Evolutionary conservation across 2,888 invertebrate genomes (phyloP), one percentile per base, ranked within the genome.

Genomic region (Callimorpha dominula): DNA sequence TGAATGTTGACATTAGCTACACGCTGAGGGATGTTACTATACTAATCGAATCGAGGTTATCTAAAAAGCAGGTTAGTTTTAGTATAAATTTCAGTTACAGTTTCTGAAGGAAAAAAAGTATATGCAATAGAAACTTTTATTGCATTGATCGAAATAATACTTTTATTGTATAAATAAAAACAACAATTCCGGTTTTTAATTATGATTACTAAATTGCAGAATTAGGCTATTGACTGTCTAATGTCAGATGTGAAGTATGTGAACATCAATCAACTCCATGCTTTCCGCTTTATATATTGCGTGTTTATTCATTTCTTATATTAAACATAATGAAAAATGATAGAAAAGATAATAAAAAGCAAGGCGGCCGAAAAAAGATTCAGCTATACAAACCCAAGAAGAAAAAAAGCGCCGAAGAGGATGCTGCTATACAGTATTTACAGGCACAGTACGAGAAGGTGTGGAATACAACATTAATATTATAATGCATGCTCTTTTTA

Each of bases 371-470:
- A 57, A 91, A 91, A 43, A 96, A 95, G 87, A 86, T 94, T 49
- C 90, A 92, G 71, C 83, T 95, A 6, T 96, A 92, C 74, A 95
- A 93, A 82, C 92, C 95, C 12, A 91, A 93, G 70, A 95, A 94
- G 83, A 96, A 95, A 84, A 94, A 92, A 75, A 92, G 89, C 73
- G 90, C 84, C 0, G 93, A 94, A 78, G 96, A 96, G 86, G 94
- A 95, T 84, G 92, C 93, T 42, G 95, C 94, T n/a, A 96, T 96
- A 80, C 91, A 95, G 87, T 95, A 93, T 87, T 91, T 96, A 78
- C 89, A 93, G 82, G 89, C 93, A 15, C 94, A 95, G 74, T 96
- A 96, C 81, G 94, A 94, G 64, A 94, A 92, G 89, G 96, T 96
- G 65, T 57, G 50, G 42, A 17, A 62, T 14, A 57, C 15, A 63